Evolutionary conservation across 2,888 invertebrate species (phyloP), one percentile per base, ranked within the genome.

Genomic region (Chrysina gloriosa): DNA sequence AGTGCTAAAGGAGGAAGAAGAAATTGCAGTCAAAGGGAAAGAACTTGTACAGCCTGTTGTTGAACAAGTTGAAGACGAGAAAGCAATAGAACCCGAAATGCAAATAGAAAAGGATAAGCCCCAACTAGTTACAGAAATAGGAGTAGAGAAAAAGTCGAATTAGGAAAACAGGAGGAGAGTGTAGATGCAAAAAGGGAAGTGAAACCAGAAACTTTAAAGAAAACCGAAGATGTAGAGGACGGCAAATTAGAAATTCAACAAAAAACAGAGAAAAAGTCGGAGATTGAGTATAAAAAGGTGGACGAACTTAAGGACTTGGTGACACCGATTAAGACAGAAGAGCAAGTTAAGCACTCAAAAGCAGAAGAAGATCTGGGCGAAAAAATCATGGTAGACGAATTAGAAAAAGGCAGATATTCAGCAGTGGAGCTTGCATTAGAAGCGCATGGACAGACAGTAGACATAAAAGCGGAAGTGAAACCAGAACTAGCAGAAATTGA

Each of bases 51-150:
- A 63, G 16, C n/a, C n/a, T n/a, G n/a, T n/a, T n/a, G n/a, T n/a
- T n/a, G 68, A 64, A 45, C 67, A 69, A 19, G 50, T 39, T 6
- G 71, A 73, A 45, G 73, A 74, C 42, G 67, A 72, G 45, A 65
- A 72, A 23, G 48, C 63, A 16, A 36, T 34, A 56, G 63, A 47
- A 42, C 66, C 52, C 7, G 23, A 50, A n/a, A 23, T 4, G 4
- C 5, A 52, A 29, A 29, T 14, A 19, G 11, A n/a, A 5, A 25
- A 36, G 11, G 61, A n/a, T 23, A 23, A n/a, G 11, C 2, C 27
- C 2, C 2, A 50, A 50, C 7, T 11, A 2, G 6, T 23, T 5
- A 2, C 16, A 9, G 19, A 56, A 21, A 7, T 1, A 31, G 31
- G n/a, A 9, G 31, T 9, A 31, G n/a, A 7, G 31, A 31, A 31